Percentiles rank a stretch among this genome's conserved stretches.
Evolutionary conservation across 2,888 invertebrate genomes (phyloP).

Genomic region (Phorcus lineatus): DNA sequence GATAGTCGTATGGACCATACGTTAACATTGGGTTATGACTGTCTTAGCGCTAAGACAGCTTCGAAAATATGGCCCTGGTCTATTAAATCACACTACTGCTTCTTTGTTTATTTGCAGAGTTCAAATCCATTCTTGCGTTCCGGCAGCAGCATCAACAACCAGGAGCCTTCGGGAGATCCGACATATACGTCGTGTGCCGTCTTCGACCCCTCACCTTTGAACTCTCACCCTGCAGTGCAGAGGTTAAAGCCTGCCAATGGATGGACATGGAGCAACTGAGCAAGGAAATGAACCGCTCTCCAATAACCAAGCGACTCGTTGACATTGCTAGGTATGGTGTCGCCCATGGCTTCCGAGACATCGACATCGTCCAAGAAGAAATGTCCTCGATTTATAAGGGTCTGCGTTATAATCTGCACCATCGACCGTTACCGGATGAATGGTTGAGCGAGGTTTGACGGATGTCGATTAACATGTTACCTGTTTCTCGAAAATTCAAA

Average conservation of each 20-base stretch:
- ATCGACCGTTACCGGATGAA: slow-evolving; percentile 40
- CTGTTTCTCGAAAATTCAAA: no score
- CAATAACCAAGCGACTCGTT: slow-evolving; percentile 58
- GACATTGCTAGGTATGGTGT: slow-evolving; percentile 58
- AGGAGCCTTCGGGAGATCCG: slow-evolving; percentile 72
- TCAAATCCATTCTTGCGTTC: slow-evolving; percentile 67
- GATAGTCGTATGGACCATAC: no score
- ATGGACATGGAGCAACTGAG: slow-evolving; percentile 62
- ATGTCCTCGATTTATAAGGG: slow-evolving; percentile 68
- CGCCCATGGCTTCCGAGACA: slow-evolving; percentile 60
- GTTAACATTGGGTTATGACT: no score
- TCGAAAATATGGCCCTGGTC: no score
- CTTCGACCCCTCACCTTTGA: slow-evolving; percentile 65
- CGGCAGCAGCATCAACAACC: slow-evolving; percentile 72
- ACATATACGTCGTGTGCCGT: slow-evolving; percentile 71
- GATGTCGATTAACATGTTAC: no score
- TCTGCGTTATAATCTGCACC: slow-evolving; percentile 56
- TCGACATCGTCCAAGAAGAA: slow-evolving; percentile 58
- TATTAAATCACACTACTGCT: background rate
- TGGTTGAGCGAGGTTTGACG: background rate
- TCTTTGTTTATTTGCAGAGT: slow-evolving; percentile 65
- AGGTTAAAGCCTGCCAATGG: slow-evolving; percentile 69
- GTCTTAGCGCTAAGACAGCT: no score
- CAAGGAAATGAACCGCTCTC: slow-evolving; percentile 45
- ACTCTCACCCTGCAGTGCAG: slow-evolving; percentile 62